Evolutionary conservation across 1,140 invertebrate species (phyloP).

Genomic region (Eurosta solidaginis): DNA sequence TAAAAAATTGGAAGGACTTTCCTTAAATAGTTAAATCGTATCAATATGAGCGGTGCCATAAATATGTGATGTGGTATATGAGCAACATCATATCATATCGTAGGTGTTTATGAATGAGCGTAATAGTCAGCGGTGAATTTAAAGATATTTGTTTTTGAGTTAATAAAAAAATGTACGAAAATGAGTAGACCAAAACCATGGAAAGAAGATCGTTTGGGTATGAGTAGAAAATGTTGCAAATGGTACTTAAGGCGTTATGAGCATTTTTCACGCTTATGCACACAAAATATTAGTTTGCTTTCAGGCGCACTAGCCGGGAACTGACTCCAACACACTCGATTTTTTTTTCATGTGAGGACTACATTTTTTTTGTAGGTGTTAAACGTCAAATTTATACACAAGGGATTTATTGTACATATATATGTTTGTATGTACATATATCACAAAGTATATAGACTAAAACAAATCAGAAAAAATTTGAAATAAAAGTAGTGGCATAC

Average conservation of each 20-base stretch:
- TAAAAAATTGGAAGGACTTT: too few species aligned
- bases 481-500: not conserved
- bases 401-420: not conserved
- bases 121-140: not conserved
- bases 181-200: not conserved
- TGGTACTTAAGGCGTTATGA: not conserved
- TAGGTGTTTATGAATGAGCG: not conserved
- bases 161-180: constrained; percentile 7
- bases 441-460: not conserved
- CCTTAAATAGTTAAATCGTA: too few species aligned
- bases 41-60: too few species aligned
- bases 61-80: too few species aligned
- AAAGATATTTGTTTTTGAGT: constrained; percentile 2
- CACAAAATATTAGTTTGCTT: constrained; percentile 5
- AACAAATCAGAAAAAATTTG: not conserved
- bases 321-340: not conserved
- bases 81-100: not conserved
- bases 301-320: not conserved
- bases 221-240: not conserved
- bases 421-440: not conserved
- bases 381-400: too few species aligned
- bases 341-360: too few species aligned
- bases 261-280: constrained; percentile 17
- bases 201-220: not conserved
- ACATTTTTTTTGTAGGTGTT: too few species aligned